phyloP scores from a whole-genome alignment of 2,113 vertebrate species.

The human (Homo sapiens) region GRCh38 chr16:14778001-14778500 shows the following conservation, averaged over 20 bases:
- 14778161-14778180: neutral
- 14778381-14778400: neutral
- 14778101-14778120: neutral
- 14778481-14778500: too few species aligned
- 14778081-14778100: too few species aligned
- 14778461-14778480: neutral
- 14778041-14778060: too few species aligned
- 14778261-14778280: too few species aligned
- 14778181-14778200: neutral
- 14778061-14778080: too few species aligned
- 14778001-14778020: too few species aligned
- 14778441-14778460: neutral
- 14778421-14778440: neutral
- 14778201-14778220: too few species aligned
- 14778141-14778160: neutral
- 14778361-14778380: neutral
- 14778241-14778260: too few species aligned
- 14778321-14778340: neutral
- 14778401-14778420: neutral
- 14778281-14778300: too few species aligned
- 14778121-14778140: neutral
- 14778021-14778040: too few species aligned
- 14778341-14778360: neutral
- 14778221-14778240: too few species aligned
- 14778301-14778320: too few species aligned